Evolutionary conservation across 2,113 vertebrate genomes (phyloP), one percentile per base, ranked within the genome.

Genomic region (Bubo scandiacus): DNA sequence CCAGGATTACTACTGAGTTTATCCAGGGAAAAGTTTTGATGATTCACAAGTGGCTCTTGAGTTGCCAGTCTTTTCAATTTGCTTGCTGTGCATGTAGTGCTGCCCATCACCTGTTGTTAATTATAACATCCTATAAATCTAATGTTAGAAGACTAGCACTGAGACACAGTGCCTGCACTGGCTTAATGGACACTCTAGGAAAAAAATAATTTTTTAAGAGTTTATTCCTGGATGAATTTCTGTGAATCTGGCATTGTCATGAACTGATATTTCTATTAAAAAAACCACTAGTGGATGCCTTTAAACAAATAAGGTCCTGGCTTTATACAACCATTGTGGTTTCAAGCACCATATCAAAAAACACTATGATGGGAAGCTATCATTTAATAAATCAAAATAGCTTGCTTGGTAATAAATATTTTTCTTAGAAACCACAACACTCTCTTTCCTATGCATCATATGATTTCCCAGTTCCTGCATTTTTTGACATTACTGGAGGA

Each of bases 41-140:
- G 90, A 87, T 95, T 97, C 85, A 89, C 47, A 95, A 90, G 58
- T 71, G 70, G 74, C 38, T 94, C 13, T 73, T 19, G 40, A 88
- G 74, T 34, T 95, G 92, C 88, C 71, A 95, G 55, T 90, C 89
- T 89, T 89, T 88, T 88, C n/a, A 52, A 72, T 89, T 74, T 66
- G 77, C 59, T 95, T 78, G 88, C 70, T 87, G 70, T 78, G 90
- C 83, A 45, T 67, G 63, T 45, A 91, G 52, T 62, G 61, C 61
- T 95, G 91, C 81, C 79, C 85, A 55, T 81, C 96, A 95, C 94
- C 95, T 97, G 96, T 71, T 96, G 58, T 96, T 94, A 94, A 96
- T 97, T 97, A 96, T 94, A 92, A 91, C 71, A 89, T 96, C 84
- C 89, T 94, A 96, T 94, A 96, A 96, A 97, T 97, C 90, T 90